phyloP scores from a whole-genome alignment of 2,113 vertebrate species.

The Cricetomys ansorgei region DNA sequence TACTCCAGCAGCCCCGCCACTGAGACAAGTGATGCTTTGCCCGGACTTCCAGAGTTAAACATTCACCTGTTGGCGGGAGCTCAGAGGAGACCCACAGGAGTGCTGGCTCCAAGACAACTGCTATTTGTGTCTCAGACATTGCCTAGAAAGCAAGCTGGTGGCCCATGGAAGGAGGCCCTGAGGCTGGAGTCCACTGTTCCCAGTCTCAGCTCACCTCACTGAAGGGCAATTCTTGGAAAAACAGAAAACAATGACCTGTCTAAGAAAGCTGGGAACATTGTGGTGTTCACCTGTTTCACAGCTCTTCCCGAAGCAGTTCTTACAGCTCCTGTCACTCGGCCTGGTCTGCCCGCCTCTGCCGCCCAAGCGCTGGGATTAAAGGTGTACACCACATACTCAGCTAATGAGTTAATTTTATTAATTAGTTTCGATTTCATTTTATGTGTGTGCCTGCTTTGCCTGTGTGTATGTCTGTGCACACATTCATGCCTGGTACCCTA shows the following conservation, averaged over 20 bases:
- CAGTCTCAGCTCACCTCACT: not conserved
- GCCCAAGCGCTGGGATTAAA: not conserved
- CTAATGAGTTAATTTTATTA: not conserved
- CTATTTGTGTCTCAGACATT: not conserved
- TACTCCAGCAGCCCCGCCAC: not conserved
- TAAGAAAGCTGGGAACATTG: not conserved
- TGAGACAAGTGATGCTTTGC: not conserved
- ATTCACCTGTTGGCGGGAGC: not conserved
- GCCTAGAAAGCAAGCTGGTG: not conserved
- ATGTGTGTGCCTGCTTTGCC: not conserved
- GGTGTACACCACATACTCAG: not conserved
- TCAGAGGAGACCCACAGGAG: not conserved
- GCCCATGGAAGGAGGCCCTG: not conserved
- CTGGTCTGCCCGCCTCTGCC: not conserved
- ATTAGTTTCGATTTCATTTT: not conserved
- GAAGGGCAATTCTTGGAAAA: not conserved
- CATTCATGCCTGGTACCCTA: not conserved
- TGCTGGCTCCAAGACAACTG: not conserved
- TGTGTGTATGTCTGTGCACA: not conserved
- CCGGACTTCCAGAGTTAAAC: slow-evolving; percentile 6
- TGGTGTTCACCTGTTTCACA: not conserved
- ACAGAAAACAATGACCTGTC: not conserved
- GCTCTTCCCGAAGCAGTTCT: not conserved
- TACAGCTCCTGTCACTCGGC: not conserved
- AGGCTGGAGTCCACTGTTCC: not conserved